Evolutionary conservation across 2,888 invertebrate genomes (phyloP).

Genomic region (Aphidoletes aphidimyza): DNA sequence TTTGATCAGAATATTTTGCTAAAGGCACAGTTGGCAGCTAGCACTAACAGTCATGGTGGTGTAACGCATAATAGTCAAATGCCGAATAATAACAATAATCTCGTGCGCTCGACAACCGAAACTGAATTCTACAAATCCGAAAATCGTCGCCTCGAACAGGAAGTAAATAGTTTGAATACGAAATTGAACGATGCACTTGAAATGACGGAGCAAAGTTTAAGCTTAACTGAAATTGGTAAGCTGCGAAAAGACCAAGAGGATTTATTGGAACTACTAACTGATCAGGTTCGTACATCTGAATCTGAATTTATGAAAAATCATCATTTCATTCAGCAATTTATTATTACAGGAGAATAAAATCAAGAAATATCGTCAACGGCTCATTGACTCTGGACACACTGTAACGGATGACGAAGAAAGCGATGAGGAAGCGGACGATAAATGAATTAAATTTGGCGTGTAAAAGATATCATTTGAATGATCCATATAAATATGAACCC

Average conservation of each 20-base stretch:
- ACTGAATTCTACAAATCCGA: conserved; percentile 62
- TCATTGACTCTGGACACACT: conserved; percentile 67
- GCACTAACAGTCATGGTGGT: conserved; percentile 59
- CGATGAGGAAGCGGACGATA: conserved; percentile 59
- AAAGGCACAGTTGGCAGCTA: conserved; percentile 76
- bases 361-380: conserved; percentile 72
- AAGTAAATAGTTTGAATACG: conserved; percentile 63
- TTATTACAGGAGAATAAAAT: conserved; percentile 70
- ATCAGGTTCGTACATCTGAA: conserved; percentile 74
- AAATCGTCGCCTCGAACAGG: conserved; percentile 63
- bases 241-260: conserved; percentile 93
- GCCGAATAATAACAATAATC: conserved; percentile 28
- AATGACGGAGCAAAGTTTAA: conserved; percentile 59
- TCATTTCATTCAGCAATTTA: neutral
- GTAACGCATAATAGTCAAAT: conserved; percentile 53
- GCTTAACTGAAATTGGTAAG: conserved; percentile 70
- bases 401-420: conserved; percentile 67
- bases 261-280: conserved; percentile 85
- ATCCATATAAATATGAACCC: neutral
- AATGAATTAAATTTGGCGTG: conserved; percentile 3
- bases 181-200: conserved; percentile 62
- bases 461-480: neutral
- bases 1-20: conserved; percentile 88
- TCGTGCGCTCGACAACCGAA: conserved; percentile 57
- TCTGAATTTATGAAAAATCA: neutral